Conservation (phyloP, 2,113 vertebrate species). For the Phoxinus phoxinus region DNA sequence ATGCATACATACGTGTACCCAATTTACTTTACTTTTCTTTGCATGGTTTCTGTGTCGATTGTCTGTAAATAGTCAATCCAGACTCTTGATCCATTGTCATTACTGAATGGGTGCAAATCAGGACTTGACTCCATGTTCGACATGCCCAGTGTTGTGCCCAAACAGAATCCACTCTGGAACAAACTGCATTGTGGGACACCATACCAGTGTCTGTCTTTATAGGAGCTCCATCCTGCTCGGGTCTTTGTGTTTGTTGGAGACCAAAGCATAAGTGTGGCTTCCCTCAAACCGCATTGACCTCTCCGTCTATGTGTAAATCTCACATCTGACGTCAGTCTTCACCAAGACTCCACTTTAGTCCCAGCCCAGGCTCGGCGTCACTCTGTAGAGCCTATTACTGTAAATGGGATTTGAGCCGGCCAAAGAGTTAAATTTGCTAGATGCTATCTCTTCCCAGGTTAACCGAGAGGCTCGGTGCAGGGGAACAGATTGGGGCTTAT, state of each 20-base stretch:
- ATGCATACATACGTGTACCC: too few relatives aligned
- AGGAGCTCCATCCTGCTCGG: neutral
- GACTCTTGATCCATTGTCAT: neutral
- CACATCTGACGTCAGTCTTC: neutral
- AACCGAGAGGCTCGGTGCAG: neutral
- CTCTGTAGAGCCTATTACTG: neutral
- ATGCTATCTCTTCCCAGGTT: constrained; percentile 9
- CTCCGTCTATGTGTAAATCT: neutral
- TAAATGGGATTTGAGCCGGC: constrained; percentile 5
- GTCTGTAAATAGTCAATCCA: constrained; percentile 5
- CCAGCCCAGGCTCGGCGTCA: neutral
- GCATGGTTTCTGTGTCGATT: neutral
- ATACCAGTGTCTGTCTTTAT: neutral
- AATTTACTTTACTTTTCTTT: too few relatives aligned
- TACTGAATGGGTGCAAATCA: neutral
- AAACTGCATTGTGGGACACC: neutral
- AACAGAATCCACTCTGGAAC: neutral
- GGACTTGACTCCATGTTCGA: neutral
- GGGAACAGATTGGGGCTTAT: constrained; percentile 7
- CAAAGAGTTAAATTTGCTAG: constrained; percentile 16
- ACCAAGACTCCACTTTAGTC: constrained; percentile 10
- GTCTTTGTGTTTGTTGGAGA: constrained; percentile 30
- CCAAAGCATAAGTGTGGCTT: constrained; percentile 14
- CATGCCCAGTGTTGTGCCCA: neutral
- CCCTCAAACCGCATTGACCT: constrained; percentile 20